Evolutionary conservation across 2,113 vertebrate species (phyloP), one percentile per base, ranked within the genome.

Genomic region (Chloropsis hardwickii): DNA sequence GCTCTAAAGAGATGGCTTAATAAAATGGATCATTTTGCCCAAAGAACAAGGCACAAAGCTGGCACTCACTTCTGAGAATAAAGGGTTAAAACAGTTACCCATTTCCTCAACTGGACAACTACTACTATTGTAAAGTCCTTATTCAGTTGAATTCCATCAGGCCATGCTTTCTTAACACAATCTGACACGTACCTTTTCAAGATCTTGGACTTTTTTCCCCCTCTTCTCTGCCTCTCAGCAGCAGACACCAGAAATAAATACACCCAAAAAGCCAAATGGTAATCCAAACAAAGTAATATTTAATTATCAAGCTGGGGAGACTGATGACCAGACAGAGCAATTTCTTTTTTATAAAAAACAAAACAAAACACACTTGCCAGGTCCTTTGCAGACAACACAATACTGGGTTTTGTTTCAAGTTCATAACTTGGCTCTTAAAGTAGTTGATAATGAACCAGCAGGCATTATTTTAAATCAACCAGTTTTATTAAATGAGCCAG

Each of bases 401-500:
- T 98, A 88, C 94, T 54, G 81, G n/a, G 96, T 98, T 97, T 98
- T 98, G 98, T 98, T 98, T 96, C 98, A 98, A 97, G 95, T 94
- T 96, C 93, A 96, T 92, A 97, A 95, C 96, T 97, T 96, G 91
- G 83, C 91, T 97, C 97, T 91, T 96, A 98, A 98, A 98, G 97
- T 95, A 98, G 98, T 98, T 98, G 98, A 98, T 98, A 98, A 98
- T 98, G 98, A 98, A 98, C 97, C 97, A 98, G 97, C 98, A 98
- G 97, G 98, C 94, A 98, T 98, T 98, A 98, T 98, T 98, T 98
- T 98, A 98, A 98, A 99, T 98, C 96, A 97, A 95, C 95, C 74
- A 90, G 92, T 97, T 97, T 97, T 98, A 98, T 97, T 98, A 98
- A 99, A 98, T 97, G 98, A 98, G 98, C 98, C 97, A 94, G 98